These are phyloP conservation scores for Drosophila punjabiensis DNA, from an alignment of 1,140 invertebrate species.

Conservation along the genomic window DNA sequence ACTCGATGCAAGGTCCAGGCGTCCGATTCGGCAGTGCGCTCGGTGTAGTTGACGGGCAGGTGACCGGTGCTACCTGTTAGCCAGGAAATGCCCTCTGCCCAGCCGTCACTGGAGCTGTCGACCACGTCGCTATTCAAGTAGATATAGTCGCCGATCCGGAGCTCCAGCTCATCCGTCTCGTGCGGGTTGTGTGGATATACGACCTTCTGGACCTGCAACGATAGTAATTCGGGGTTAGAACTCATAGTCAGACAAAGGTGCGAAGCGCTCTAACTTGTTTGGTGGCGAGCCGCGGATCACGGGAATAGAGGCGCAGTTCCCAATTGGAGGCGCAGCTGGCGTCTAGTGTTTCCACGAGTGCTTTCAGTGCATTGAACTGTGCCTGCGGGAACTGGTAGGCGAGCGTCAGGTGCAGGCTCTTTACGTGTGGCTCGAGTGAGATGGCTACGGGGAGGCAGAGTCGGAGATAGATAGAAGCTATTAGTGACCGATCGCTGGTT, in stretches of 20 bases:
- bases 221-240: background rate
- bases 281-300: constrained; percentile 90
- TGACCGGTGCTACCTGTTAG: constrained; percentile 92
- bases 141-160: constrained; percentile 94
- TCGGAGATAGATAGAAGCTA: constrained; percentile 26
- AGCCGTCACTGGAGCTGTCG: constrained; percentile 91
- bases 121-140: constrained; percentile 92
- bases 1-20: constrained; percentile 95
- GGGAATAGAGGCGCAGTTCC: constrained; percentile 94
- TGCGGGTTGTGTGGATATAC: constrained; percentile 91
- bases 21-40: constrained; percentile 93
- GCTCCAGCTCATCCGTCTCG: constrained; percentile 93
- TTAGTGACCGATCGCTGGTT: constrained; percentile 50
- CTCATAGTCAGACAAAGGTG: background rate
- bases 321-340: constrained; percentile 89
- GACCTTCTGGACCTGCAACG: constrained; percentile 91
- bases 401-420: constrained; percentile 94
- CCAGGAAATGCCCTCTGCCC: constrained; percentile 95
- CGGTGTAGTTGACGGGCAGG: constrained; percentile 93
- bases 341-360: constrained; percentile 90
- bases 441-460: constrained; percentile 86
- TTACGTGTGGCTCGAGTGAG: constrained; percentile 91
- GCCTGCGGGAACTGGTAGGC: constrained; percentile 93
- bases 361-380: constrained; percentile 90
- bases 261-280: constrained; percentile 88